Conservation (phyloP, 2,888 invertebrate species). For the Seira ritae region DNA sequence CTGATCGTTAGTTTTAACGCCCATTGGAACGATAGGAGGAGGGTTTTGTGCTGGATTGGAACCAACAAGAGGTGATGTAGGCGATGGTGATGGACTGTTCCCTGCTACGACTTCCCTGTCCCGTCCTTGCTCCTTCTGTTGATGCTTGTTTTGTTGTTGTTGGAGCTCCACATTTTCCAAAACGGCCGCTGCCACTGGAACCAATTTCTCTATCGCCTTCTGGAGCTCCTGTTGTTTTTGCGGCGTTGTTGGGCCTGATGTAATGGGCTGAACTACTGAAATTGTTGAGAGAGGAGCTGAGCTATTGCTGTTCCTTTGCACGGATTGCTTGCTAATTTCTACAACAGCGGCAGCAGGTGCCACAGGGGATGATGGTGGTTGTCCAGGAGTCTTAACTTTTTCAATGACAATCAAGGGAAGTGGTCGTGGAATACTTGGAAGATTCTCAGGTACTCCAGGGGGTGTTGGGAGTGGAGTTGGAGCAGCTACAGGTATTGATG, state of each 20-base stretch:
- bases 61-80: background rate
- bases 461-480: background rate
- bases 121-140: background rate
- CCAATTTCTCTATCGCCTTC: constrained; percentile 44
- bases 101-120: no score
- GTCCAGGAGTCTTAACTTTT: constrained; percentile 39
- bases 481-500: background rate
- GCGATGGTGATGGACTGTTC: no score
- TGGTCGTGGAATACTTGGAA: constrained; percentile 29
- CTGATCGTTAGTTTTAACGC: background rate
- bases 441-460: background rate
- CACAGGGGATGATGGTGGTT: constrained; percentile 23
- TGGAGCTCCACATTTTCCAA: constrained; percentile 38
- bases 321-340: constrained; percentile 42
- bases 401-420: constrained; percentile 45
- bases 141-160: constrained; percentile 21
- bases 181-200: constrained; percentile 46
- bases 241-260: background rate
- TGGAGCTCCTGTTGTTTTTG: constrained; percentile 27
- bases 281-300: constrained; percentile 22
- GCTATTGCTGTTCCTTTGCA: constrained; percentile 20
- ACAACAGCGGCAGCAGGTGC: constrained; percentile 27
- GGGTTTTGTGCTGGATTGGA: background rate
- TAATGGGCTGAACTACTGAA: constrained; percentile 37
- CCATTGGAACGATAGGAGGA: background rate